phyloP scores from a whole-genome alignment of 2,888 invertebrate genomes.

The Idaea straminata region DNA sequence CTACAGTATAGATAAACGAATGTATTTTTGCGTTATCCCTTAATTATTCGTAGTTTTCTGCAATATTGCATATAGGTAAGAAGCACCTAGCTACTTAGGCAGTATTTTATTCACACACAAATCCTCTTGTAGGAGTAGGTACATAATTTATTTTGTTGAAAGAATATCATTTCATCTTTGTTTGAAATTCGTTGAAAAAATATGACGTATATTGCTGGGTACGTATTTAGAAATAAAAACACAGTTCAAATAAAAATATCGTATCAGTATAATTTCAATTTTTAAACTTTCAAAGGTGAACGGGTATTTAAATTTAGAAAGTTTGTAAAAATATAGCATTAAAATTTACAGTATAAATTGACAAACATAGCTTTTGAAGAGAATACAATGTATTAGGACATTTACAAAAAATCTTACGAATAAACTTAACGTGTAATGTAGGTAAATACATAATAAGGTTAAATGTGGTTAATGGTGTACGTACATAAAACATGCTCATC shows the following conservation, averaged over 20 bases:
- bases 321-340: background rate
- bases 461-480: background rate
- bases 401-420: too few species aligned
- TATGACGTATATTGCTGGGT: background rate
- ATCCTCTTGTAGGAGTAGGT: too few species aligned
- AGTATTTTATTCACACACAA: too few species aligned
- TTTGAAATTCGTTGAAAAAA: too few species aligned
- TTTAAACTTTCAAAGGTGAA: too few species aligned
- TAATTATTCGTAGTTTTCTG: too few species aligned
- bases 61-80: too few species aligned
- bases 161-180: too few species aligned
- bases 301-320: background rate
- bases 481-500: background rate
- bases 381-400: background rate
- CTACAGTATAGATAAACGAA: too few species aligned
- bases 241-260: background rate
- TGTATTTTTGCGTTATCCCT: too few species aligned
- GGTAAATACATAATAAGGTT: background rate
- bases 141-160: too few species aligned
- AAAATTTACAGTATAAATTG: background rate
- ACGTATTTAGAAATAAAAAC: background rate
- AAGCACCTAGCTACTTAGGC: too few species aligned
- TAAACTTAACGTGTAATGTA: background rate
- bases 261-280: background rate
- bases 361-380: background rate